phyloP scores from a whole-genome alignment of 2,113 vertebrate species.

The Eptatretus burgeri region DNA sequence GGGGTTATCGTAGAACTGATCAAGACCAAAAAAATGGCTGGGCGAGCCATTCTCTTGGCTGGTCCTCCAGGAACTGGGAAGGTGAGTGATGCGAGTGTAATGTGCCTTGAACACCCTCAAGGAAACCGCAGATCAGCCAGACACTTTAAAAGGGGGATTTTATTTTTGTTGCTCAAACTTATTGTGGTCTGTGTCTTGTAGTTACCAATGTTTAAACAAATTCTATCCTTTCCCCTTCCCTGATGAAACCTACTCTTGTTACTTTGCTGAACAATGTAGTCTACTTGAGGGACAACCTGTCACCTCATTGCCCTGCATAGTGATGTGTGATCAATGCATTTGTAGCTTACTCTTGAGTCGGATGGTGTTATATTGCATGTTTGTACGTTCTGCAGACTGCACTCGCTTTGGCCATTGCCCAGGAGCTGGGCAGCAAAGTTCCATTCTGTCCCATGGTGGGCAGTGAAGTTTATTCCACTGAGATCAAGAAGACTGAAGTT shows the following conservation, averaged over 20 bases:
- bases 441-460: slow-evolving; percentile 97
- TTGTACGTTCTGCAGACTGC: slow-evolving; percentile 31
- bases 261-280: too few species aligned
- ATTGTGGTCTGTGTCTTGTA: neutral
- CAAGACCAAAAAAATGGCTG: slow-evolving; percentile 90
- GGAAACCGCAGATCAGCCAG: neutral
- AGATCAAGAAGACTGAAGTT: slow-evolving; percentile 97
- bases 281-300: neutral
- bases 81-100: slow-evolving; percentile 18
- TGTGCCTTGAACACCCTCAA: too few species aligned
- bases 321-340: slow-evolving; percentile 5
- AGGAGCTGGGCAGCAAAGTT: slow-evolving; percentile 85
- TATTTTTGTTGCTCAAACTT: neutral
- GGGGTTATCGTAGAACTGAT: slow-evolving; percentile 87
- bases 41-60: slow-evolving; percentile 61
- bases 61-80: slow-evolving; percentile 95
- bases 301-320: neutral
- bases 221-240: neutral
- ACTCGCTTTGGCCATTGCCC: slow-evolving; percentile 66
- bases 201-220: neutral
- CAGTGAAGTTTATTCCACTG: slow-evolving; percentile 82
- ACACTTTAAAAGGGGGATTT: neutral
- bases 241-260: neutral
- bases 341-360: neutral
- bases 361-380: neutral